phyloP scores from a whole-genome alignment of 2,888 invertebrate genomes.

The Drosophila merina region DNA sequence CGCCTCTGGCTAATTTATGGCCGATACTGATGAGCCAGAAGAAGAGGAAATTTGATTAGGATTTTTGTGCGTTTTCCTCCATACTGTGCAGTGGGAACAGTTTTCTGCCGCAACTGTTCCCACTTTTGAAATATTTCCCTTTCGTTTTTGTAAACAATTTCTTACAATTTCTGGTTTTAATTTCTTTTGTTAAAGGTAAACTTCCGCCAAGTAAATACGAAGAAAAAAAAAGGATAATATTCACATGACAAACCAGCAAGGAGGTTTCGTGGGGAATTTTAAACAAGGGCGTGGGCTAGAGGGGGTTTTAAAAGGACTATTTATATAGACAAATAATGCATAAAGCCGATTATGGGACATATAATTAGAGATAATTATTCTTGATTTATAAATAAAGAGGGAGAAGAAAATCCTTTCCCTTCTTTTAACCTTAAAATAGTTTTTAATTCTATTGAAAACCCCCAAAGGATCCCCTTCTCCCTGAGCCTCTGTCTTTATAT shows the following conservation, averaged over 20 bases:
- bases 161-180: conserved; percentile 9
- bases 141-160: conserved; percentile 1
- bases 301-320: background rate
- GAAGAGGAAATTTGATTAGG: conserved; percentile 32
- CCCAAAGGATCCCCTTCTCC: background rate
- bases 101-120: background rate
- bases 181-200: conserved; percentile 49
- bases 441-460: background rate
- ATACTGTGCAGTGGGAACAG: background rate
- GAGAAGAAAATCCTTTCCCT: too few relatives aligned
- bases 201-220: conserved; percentile 54
- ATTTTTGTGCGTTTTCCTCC: conserved; percentile 4
- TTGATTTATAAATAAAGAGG: too few relatives aligned
- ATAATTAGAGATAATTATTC: too few relatives aligned
- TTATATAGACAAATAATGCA: too few relatives aligned
- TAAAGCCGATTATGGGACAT: too few relatives aligned
- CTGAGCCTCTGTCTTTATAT: background rate
- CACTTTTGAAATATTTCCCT: background rate
- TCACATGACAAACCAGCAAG: conserved; percentile 63
- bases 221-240: conserved; percentile 65
- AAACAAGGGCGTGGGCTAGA: background rate
- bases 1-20: conserved; percentile 43
- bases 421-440: too few relatives aligned
- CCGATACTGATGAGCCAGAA: conserved; percentile 13
- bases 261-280: background rate